Evolutionary conservation across 92 coral and sea anemone species (phyloP).

Genomic region (Micromussa lordhowensis): DNA sequence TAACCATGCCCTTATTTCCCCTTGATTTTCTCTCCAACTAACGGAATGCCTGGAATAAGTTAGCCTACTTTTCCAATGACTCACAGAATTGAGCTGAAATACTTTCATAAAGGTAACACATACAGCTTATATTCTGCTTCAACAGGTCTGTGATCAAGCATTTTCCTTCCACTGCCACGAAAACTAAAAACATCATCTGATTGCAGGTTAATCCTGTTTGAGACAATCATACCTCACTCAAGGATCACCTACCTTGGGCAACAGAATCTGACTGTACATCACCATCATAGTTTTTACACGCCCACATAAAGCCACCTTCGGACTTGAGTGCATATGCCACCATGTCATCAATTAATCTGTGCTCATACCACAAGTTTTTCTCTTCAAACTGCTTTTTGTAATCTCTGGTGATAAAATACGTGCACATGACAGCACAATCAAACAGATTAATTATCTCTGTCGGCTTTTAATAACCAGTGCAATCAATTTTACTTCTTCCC

Average conservation of each 20-base stretch:
- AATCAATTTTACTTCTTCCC: background rate
- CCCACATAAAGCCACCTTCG: conserved; percentile 99
- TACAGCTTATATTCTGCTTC: background rate
- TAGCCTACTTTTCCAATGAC: too few species aligned
- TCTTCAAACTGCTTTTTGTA: conserved; percentile 86
- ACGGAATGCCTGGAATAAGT: too few species aligned
- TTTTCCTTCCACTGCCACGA: too few species aligned
- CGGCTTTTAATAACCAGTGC: background rate
- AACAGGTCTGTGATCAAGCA: too few species aligned
- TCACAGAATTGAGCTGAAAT: too few species aligned
- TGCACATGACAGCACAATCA: too few species aligned
- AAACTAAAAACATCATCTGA: too few species aligned
- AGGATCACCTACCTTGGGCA: conserved; percentile 84
- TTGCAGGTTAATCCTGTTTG: too few species aligned
- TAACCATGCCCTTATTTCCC: too few species aligned
- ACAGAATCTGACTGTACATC: conserved; percentile 99
- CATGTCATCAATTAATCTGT: conserved; percentile 98
- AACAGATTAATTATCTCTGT: background rate
- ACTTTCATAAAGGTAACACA: background rate
- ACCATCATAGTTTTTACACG: conserved; percentile 99
- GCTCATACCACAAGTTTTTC: conserved; percentile 94
- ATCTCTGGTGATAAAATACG: conserved; percentile 47
- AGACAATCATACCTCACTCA: background rate
- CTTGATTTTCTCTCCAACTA: too few species aligned
- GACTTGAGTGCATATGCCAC: conserved; percentile 96